phyloP scores from a whole-genome alignment of 2,888 invertebrate species.

The Apamea monoglypha region DNA sequence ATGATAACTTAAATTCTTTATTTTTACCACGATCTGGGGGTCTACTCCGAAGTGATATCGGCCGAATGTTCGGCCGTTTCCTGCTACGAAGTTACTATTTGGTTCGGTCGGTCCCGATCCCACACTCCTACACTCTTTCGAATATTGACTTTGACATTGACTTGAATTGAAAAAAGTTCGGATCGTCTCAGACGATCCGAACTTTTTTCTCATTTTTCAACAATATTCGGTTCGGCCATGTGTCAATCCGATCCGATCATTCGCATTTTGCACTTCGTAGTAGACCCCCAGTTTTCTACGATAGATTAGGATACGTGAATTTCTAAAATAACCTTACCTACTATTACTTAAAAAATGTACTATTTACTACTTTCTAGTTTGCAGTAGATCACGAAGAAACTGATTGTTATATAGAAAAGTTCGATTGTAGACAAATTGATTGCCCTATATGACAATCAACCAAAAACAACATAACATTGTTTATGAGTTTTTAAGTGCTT shows the following conservation, averaged over 20 bases:
- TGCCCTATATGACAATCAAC: neutral
- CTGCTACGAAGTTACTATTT: too few relatives aligned
- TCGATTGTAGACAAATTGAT: neutral
- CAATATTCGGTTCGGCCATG: too few relatives aligned
- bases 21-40: neutral
- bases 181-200: too few relatives aligned
- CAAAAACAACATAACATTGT: neutral
- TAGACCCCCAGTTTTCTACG: neutral
- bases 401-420: neutral
- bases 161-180: too few relatives aligned
- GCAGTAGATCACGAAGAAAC: neutral
- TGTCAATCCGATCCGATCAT: too few relatives aligned
- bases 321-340: neutral
- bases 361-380: neutral
- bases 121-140: too few relatives aligned
- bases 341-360: neutral
- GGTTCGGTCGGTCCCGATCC: too few relatives aligned
- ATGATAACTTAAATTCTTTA: neutral
- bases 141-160: too few relatives aligned
- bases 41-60: too few relatives aligned
- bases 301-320: neutral
- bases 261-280: too few relatives aligned
- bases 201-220: too few relatives aligned
- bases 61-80: too few relatives aligned
- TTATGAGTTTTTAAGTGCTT: neutral